Conservation (phyloP, 1,140 invertebrate species). For the Polypedilum pembai region DNA sequence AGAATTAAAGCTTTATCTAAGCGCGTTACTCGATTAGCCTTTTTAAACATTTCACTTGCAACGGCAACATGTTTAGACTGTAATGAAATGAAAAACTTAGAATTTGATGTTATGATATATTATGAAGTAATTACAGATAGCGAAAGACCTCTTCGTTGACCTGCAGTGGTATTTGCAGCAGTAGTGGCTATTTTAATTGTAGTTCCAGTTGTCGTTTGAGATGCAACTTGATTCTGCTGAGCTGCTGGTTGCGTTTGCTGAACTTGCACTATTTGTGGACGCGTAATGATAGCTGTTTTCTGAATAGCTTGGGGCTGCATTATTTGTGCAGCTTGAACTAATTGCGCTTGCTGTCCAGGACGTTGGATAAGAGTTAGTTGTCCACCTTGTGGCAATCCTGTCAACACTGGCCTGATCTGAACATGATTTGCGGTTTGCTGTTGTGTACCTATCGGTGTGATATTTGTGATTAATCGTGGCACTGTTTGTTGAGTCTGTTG, state of each 20-base stretch:
- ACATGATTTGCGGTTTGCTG: conserved; percentile 40
- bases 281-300: conserved; percentile 33
- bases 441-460: conserved; percentile 40
- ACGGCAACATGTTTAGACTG: conserved; percentile 93
- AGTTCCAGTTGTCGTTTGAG: conserved; percentile 52
- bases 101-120: neutral
- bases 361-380: conserved; percentile 36
- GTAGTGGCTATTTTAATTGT: conserved; percentile 33
- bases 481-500: conserved; percentile 34
- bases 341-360: conserved; percentile 41
- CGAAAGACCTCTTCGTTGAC: conserved; percentile 63
- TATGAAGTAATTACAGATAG: conserved; percentile 57
- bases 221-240: conserved; percentile 31
- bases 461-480: conserved; percentile 30
- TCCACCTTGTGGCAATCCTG: conserved; percentile 32
- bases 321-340: conserved; percentile 44
- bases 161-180: conserved; percentile 44
- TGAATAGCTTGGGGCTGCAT: conserved; percentile 35
- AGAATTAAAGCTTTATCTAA: conserved; percentile 95
- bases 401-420: conserved; percentile 34
- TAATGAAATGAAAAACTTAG: conserved; percentile 35
- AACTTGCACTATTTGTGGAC: conserved; percentile 31
- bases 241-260: conserved; percentile 28
- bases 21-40: conserved; percentile 88
- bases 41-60: conserved; percentile 95